These are phyloP conservation scores for Epiblema foenella DNA, from an alignment of 2,888 invertebrate species.

Conservation along the genomic window DNA sequence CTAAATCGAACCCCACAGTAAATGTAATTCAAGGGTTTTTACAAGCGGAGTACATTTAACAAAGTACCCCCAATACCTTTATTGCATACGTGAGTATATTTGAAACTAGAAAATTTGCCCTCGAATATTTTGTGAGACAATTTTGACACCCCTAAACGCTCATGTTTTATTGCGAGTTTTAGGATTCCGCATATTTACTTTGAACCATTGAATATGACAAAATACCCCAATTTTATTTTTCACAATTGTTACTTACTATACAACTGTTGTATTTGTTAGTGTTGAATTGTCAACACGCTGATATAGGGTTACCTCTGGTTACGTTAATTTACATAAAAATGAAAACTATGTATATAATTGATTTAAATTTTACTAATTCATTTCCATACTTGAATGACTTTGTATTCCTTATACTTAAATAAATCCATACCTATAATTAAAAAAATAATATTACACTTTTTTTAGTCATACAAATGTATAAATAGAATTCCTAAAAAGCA, in stretches of 20 bases:
- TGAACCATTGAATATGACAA: constrained; percentile 7
- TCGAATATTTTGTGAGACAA: constrained; percentile 66
- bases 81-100: constrained; percentile 75
- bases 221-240: constrained; percentile 1
- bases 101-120: constrained; percentile 68
- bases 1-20: constrained; percentile 21
- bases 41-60: constrained; percentile 58
- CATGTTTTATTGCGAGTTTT: constrained; percentile 68
- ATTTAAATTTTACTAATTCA: not conserved
- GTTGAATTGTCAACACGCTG: not conserved
- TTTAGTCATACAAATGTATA: not conserved
- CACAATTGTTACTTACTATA: not conserved
- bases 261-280: not conserved
- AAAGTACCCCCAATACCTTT: constrained; percentile 69
- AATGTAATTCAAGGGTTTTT: constrained; percentile 36
- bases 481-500: not conserved
- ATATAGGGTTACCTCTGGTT: no score
- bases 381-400: not conserved
- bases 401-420: not conserved
- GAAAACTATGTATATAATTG: not conserved
- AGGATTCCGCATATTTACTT: constrained; percentile 31
- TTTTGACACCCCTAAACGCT: constrained; percentile 76
- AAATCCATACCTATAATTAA: not conserved
- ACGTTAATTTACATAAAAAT: not conserved
- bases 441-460: not conserved